Conservation (phyloP, 2,113 vertebrate genomes). For the Vombatus ursinus region DNA sequence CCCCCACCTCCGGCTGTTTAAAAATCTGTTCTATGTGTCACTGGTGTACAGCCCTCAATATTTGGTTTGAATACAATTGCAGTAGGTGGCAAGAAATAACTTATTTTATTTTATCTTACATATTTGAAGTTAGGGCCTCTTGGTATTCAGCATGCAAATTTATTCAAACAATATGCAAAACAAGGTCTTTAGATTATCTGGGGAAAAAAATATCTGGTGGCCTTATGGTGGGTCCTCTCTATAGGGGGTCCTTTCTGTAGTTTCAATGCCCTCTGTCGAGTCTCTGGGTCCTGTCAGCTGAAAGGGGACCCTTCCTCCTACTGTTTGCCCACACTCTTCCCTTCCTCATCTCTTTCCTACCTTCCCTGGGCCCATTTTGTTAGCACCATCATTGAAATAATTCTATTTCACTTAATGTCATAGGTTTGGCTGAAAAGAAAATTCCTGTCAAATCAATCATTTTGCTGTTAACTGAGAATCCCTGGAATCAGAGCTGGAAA, state of each 20-base stretch:
- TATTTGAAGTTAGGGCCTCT: constrained; percentile 51
- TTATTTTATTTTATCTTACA: constrained; percentile 58
- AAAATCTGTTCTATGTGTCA: constrained; percentile 52
- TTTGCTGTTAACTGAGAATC: background rate
- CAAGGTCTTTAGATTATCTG: constrained; percentile 35
- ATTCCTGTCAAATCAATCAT: background rate
- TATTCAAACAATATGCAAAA: constrained; percentile 72
- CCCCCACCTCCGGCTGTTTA: constrained; percentile 21
- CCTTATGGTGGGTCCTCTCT: constrained; percentile 47
- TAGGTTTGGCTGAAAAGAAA: background rate
- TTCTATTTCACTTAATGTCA: background rate
- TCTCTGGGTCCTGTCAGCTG: background rate
- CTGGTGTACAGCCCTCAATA: background rate
- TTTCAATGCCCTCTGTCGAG: background rate
- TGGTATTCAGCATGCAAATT: constrained; percentile 66
- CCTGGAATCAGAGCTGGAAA: background rate
- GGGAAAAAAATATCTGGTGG: constrained; percentile 47
- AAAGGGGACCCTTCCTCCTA: background rate
- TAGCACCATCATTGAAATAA: background rate
- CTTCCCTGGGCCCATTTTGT: background rate
- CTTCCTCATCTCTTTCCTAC: background rate
- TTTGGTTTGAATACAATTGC: background rate
- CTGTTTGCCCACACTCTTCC: background rate
- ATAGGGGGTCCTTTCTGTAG: background rate
- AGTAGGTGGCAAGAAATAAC: constrained; percentile 47